Percentiles rank a stretch among this genome's conserved stretches.
These are phyloP conservation scores for Sebastes hopkinsi DNA, from an alignment of 2,797 vertebrate genomes.

Conservation along the genomic window DNA sequence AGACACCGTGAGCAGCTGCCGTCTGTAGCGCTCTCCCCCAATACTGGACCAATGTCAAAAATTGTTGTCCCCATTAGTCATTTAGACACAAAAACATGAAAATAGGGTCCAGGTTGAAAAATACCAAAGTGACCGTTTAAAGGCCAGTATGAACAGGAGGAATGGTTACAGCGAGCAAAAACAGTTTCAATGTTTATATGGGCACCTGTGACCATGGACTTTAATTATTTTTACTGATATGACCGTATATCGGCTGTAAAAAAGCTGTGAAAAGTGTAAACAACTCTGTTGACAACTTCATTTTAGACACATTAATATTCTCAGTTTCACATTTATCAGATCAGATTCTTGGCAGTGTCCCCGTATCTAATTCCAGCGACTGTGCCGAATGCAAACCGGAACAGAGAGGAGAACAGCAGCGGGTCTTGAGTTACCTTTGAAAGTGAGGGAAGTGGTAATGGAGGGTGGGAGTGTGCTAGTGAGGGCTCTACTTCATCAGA, in stretches of 20 bases:
- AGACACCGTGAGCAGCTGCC: too few species aligned
- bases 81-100: neutral
- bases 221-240: neutral
- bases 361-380: neutral
- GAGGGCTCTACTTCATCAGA: constrained; percentile 82
- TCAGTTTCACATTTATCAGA: neutral
- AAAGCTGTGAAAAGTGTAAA: neutral
- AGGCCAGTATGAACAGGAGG: neutral
- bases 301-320: neutral
- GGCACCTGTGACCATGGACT: neutral
- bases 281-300: neutral
- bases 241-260: neutral
- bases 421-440: constrained; percentile 80
- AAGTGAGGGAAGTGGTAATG: constrained; percentile 60
- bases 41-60: too few species aligned
- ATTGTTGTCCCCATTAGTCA: too few species aligned
- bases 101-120: neutral
- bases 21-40: too few species aligned
- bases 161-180: neutral
- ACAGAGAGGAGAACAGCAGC: neutral
- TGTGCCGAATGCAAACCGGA: neutral
- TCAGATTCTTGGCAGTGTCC: neutral
- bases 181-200: neutral
- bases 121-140: too few species aligned
- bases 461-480: constrained; percentile 43